Evolutionary conservation across 2,113 vertebrate genomes (phyloP).

Genomic region (Pelmatolapia mariae): DNA sequence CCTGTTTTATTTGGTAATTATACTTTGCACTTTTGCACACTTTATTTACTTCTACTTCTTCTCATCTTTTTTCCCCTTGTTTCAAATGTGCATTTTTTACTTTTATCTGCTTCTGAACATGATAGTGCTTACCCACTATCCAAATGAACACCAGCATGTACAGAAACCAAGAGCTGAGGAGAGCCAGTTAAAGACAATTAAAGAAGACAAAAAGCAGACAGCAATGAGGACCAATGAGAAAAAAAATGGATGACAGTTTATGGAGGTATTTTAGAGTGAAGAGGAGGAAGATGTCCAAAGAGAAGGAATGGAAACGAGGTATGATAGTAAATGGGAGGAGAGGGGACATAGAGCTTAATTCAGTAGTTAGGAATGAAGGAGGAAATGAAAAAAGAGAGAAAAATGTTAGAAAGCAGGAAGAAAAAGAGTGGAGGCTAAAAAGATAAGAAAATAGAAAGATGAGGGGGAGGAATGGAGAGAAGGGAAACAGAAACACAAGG

Average conservation of each 20-base stretch:
- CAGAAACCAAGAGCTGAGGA: neutral
- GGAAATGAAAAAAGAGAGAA: neutral
- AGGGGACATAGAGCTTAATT: neutral
- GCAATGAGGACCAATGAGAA: neutral
- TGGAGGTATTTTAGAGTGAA: neutral
- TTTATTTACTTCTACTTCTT: neutral
- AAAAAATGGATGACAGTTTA: neutral
- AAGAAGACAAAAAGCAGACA: neutral
- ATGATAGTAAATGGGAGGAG: neutral
- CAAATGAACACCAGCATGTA: neutral
- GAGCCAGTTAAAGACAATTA: neutral
- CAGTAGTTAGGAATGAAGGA: neutral
- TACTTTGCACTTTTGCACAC: neutral
- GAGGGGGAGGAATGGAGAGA: neutral
- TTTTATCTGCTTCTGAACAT: neutral
- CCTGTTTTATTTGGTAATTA: neutral
- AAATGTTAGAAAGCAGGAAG: neutral
- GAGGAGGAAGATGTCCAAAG: neutral
- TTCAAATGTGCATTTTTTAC: neutral
- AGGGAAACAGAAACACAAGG: neutral
- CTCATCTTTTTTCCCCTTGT: fast-evolving
- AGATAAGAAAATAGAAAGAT: neutral
- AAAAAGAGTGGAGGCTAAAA: neutral
- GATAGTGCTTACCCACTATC: neutral
- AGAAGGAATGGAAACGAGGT: neutral